Base-by-base conservation (phyloP, 2,113 vertebrate species). In the Crocuta crocuta region DNA sequence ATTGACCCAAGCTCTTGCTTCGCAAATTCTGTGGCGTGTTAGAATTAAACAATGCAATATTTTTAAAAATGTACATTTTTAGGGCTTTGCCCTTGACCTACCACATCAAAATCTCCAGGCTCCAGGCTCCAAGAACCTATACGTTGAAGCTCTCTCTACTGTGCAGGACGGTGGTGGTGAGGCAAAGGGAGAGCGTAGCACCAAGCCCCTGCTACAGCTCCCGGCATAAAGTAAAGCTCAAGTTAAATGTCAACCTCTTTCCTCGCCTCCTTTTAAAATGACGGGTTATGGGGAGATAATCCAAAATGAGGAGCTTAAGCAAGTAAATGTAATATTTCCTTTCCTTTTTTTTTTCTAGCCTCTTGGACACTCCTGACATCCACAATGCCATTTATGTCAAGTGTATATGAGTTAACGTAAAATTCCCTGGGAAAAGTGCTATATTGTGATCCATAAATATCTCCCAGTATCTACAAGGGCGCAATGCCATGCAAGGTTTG, bases 241-340 rank as follows among this genome's bases (percentile, higher is more conserved):
- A 39, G 53, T 53, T 90, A 95, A 68, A 92, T 63, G 65, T 66
- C 89, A 95, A 23, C 63, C 28, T 68, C 88, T 61, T 85, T 58
- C 86, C 43, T 35, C 1, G 33, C 66, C 48, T n/a, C 65, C 83
- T 58, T 58, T 65, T 43, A 80, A 95, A 76, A 96, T 71, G 95
- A 93, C 92, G 39, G 92, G 95, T 94, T 92, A 88, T 70, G 63
- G 89, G 86, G 43, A 83, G 90, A 85, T 94, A 89, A 97, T 90
- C 92, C 78, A 93, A 84, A 95, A 87, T 2, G 33, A 97, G 87
- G 58, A 71, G 73, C 55, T 83, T 68, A n/a, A 74, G 94, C 90
- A 70, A 96, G 83, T 55, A 95, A 96, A 97, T 93, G 79, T 8
- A 94, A 63, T 88, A 95, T 92, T 97, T 96, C 97, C 83, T 86